Base-by-base conservation (phyloP, 2,797 vertebrate species). In the Anas bahamensis region DNA sequence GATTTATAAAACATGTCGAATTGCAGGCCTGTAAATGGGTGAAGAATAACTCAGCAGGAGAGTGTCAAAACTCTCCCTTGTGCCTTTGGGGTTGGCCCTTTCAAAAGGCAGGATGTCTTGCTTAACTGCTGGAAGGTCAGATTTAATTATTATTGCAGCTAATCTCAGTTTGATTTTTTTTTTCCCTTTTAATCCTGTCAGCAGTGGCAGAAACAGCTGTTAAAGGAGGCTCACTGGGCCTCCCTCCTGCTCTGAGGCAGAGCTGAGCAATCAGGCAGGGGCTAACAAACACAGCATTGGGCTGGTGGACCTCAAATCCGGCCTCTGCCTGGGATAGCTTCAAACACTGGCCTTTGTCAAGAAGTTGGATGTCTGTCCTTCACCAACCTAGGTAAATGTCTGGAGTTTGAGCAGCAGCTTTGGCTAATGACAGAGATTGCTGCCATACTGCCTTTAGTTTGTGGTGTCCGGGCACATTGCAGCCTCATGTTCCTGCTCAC, bases 91-190 rank as follows among this genome's bases (percentile, higher is more conserved):
- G 65, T 1, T 2, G 68, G 41, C 72, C 10, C 7, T 70, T 82
- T 52, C 21, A 23, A 35, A 84, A 80, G 37, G 35, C 24, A 46
- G 23, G 39, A 14, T 75, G 44, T 57, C 65, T 78, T 77, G 3
- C 35, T 77, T 52, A 53, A 41, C 56, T 86, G 77, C 53, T 6
- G 26, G 56, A 37, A 93, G 83, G 83, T 93, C 88, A 89, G 75
- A 57, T 87, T 74, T 90, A 76, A 73, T 93, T 83, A 76, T 81
- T 72, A 31, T 83, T 78, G 74, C 90, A 83, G 91, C 91, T 94
- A 92, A 80, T 87, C 82, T 76, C 50, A 42, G 21, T 71, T 63
- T 83, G 57, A 46, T 60, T 19, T 69, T 63, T 69, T 63, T 69
- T 55, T 55, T 64, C 56, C 50, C 50, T 52, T 52, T 28, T 53